Evolutionary conservation across 2,888 invertebrate species (phyloP).

Genomic region (Himalopsyche japonica): DNA sequence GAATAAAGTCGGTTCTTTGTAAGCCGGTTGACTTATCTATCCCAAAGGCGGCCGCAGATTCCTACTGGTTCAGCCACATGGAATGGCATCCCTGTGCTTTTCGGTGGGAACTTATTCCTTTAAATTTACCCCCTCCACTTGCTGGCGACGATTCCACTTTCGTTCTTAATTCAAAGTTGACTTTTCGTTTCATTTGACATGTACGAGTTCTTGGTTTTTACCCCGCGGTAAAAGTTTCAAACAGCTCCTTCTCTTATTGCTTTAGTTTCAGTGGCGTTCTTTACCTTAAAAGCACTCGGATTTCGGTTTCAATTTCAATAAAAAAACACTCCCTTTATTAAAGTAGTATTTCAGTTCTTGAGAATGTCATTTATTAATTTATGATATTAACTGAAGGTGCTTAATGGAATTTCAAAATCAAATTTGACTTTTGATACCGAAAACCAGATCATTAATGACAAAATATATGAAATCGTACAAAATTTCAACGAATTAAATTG

Average conservation of each 20-base stretch:
- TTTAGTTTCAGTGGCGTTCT: neutral
- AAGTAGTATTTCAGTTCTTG: no score
- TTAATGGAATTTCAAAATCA: no score
- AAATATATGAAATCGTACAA: no score
- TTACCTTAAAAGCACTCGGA: neutral
- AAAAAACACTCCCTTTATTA: no score
- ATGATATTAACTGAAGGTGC: no score
- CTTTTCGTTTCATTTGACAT: conserved; percentile 18
- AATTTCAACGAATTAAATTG: no score
- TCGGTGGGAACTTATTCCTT: conserved; percentile 26
- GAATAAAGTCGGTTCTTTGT: conserved; percentile 39
- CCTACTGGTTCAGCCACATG: conserved; percentile 30
- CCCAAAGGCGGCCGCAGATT: conserved; percentile 20
- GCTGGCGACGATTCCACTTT: conserved; percentile 21
- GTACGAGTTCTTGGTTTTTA: neutral
- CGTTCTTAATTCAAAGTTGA: conserved; percentile 32
- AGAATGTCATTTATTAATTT: no score
- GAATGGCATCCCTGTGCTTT: conserved; percentile 28
- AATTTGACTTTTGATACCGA: no score
- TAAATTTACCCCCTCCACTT: conserved; percentile 27
- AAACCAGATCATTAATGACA: no score
- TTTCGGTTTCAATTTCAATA: no score
- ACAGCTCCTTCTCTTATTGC: neutral
- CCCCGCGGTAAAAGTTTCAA: neutral
- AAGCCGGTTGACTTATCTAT: conserved; percentile 39